A percentile compares a stretch with the other conserved stretches of the same genome.
phyloP scores from a whole-genome alignment of 2,888 invertebrate genomes.

The Diplolepis rosae region DNA sequence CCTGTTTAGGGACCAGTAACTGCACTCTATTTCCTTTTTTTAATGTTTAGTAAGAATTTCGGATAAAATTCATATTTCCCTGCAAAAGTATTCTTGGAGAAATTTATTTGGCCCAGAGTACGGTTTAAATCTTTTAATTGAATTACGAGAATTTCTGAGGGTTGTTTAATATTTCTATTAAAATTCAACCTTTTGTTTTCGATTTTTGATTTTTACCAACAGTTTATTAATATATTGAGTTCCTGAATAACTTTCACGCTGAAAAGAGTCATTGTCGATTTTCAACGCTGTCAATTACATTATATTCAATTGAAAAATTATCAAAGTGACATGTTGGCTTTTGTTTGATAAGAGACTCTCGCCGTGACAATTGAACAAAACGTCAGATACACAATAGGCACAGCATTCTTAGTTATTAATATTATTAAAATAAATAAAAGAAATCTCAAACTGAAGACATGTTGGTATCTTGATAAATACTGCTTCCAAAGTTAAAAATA shows the following conservation, averaged over 20 bases:
- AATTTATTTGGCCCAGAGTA: not conserved
- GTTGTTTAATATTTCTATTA: no score
- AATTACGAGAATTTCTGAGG: not conserved
- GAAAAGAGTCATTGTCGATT: not conserved
- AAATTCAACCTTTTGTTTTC: no score
- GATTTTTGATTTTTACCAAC: no score
- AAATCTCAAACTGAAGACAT: not conserved
- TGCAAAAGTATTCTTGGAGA: not conserved
- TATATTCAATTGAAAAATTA: not conserved
- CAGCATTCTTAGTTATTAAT: not conserved
- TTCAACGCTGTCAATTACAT: not conserved
- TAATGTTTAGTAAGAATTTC: no score
- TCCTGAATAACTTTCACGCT: not conserved
- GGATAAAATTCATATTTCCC: no score
- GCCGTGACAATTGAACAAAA: not conserved
- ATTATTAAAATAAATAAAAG: not conserved
- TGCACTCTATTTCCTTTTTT: no score
- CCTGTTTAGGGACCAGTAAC: no score
- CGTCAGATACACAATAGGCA: not conserved
- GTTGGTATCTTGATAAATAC: no score
- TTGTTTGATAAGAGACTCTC: constrained; percentile 2
- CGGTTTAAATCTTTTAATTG: not conserved
- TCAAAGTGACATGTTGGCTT: not conserved
- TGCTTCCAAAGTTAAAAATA: no score
- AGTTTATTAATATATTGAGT: not conserved